Base-by-base conservation (phyloP, 2,888 invertebrate genomes). In the Amorpha juglandis region DNA sequence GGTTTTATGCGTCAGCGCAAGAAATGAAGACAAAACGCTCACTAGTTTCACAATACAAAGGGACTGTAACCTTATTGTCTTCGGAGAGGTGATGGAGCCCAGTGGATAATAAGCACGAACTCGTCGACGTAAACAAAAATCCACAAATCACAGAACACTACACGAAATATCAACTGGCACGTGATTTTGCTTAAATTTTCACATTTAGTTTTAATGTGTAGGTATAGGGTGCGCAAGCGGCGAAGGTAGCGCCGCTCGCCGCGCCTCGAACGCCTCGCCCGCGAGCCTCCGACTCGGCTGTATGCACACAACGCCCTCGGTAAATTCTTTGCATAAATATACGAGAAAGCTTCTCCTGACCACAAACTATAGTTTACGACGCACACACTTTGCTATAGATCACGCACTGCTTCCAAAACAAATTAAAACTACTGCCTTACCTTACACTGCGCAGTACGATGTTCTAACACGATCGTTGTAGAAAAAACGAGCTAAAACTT, bases 291-390 rank as follows among this genome's bases (percentile, higher is more conserved):
- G 81, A 81, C 84, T 86, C 79, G 81, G 55, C 81, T 83, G 82
- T 84, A 85, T 86, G 86, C 88, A 88, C 86, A 86, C 88, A 89
- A 87, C 89, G 91, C 92, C 92, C 87, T 91, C 90, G 79, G 86
- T 89, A 86, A 91, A 92, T 92, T 91, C 91, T 89, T 91, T 91
- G 92, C 90, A 91, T 93, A 89, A 89, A 91, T 91, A 92, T 89
- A 80, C 84, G 88, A 87, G 92, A 92, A 92, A 92, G 91, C 92
- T 90, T 74, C 73, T 76, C 73, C 72, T 78, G 70, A 77, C 79
- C 84, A 83, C 81, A 79, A 81, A 79, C 69, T 74, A 72, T 67
- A 69, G 65, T 78, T 78, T 78, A 73, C 72, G 77, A 77, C 72
- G 78, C 84, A 83, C 81, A 81, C 90, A 91, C 90, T 89, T 82